These are phyloP conservation scores for Ceratina calcarata DNA, from an alignment of 1,140 invertebrate genomes.

Conservation along the genomic window DNA sequence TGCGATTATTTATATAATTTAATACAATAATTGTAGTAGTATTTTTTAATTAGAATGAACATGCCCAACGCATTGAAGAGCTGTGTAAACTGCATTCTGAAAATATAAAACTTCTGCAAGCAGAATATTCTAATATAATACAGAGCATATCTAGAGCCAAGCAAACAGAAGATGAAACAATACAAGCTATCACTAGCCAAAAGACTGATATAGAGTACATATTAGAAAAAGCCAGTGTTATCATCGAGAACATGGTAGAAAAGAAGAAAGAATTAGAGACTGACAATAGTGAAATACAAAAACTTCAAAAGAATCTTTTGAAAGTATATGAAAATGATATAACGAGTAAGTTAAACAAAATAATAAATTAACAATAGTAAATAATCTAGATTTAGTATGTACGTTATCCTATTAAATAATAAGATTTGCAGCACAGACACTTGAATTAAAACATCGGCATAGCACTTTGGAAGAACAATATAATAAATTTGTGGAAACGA, in stretches of 20 bases:
- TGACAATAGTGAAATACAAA: constrained; percentile 60
- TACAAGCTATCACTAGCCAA: constrained; percentile 67
- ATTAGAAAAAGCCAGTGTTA: constrained; percentile 68
- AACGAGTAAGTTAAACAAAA: constrained; percentile 62
- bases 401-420: background rate
- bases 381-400: constrained; percentile 27
- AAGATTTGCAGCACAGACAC: constrained; percentile 66
- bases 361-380: constrained; percentile 11
- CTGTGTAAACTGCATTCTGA: constrained; percentile 67
- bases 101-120: constrained; percentile 71
- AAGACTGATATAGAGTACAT: constrained; percentile 70
- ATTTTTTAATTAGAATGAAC: constrained; percentile 65
- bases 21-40: constrained; percentile 2
- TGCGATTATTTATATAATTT: background rate
- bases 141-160: constrained; percentile 73
- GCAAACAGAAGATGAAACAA: constrained; percentile 69
- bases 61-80: constrained; percentile 67
- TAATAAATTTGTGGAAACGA: constrained; percentile 66
- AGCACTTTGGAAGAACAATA: constrained; percentile 62
- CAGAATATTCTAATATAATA: constrained; percentile 72
- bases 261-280: constrained; percentile 67
- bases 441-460: constrained; percentile 68
- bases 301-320: constrained; percentile 63
- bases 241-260: constrained; percentile 64
- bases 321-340: constrained; percentile 69